Conservation (phyloP, 2,888 invertebrate genomes). For the Drosophila quinaria region DNA sequence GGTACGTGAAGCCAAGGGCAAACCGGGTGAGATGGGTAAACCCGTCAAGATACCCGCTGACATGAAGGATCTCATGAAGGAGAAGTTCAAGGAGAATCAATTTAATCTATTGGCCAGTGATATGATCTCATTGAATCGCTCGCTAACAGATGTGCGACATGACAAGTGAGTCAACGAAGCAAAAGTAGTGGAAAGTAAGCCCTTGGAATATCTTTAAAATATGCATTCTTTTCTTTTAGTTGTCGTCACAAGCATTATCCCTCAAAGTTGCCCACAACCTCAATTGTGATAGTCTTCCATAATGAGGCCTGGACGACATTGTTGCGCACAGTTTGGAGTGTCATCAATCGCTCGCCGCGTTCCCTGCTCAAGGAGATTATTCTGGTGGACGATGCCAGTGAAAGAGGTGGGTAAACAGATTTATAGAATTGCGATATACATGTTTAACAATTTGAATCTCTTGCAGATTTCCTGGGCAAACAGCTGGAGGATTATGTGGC, state of each 20-base stretch:
- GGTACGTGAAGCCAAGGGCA: conserved; percentile 89
- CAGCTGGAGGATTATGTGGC: conserved; percentile 96
- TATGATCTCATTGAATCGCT: conserved; percentile 98
- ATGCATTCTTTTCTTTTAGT: conserved; percentile 77
- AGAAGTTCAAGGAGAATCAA: conserved; percentile 99
- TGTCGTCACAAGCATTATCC: conserved; percentile 93
- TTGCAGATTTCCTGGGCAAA: conserved; percentile 93
- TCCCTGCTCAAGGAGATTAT: conserved; percentile 96
- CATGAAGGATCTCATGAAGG: conserved; percentile 95
- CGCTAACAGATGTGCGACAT: conserved; percentile 96
- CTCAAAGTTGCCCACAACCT: conserved; percentile 94
- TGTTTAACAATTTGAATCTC: conserved; percentile 7
- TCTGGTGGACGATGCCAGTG: conserved; percentile 98
- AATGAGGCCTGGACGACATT: conserved; percentile 99
- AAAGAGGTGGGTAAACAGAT: conserved; percentile 89
- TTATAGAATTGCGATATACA: too few relatives aligned
- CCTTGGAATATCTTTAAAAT: background rate
- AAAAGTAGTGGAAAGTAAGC: background rate
- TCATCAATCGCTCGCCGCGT: conserved; percentile 96
- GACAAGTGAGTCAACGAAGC: conserved; percentile 90
- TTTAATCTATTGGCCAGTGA: conserved; percentile 99
- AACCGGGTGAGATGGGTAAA: conserved; percentile 96
- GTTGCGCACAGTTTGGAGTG: conserved; percentile 97
- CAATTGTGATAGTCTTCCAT: conserved; percentile 99
- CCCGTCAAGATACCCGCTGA: conserved; percentile 96